Evolutionary conservation across 1,140 invertebrate species (phyloP).

Genomic region (Scaptomyza pallida): DNA sequence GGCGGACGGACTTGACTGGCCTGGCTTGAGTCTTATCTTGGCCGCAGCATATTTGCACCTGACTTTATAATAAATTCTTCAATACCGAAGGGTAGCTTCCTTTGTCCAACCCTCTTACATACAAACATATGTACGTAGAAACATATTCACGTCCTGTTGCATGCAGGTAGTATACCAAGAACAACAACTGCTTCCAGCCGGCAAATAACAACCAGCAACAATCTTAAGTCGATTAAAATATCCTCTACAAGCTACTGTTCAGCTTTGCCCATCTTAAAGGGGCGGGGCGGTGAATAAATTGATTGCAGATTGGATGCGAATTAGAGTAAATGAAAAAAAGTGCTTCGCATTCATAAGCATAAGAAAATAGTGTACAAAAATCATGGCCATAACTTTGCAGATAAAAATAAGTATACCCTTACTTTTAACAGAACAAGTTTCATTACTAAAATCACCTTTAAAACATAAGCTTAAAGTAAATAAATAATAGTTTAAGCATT

Average conservation of each 20-base stretch:
- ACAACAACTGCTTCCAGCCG: neutral
- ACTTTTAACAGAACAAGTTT: no score
- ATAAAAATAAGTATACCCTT: no score
- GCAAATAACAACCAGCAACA: neutral
- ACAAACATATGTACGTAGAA: neutral
- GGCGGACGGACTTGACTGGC: no score
- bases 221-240: neutral
- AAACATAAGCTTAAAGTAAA: no score
- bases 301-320: neutral
- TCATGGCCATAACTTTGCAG: no score
- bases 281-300: neutral
- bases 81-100: neutral
- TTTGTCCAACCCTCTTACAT: neutral
- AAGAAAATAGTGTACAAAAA: no score
- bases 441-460: no score
- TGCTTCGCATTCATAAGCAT: no score
- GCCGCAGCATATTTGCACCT: neutral
- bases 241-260: constrained; percentile 1
- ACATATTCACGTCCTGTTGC: no score
- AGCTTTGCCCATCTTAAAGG: no score
- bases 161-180: neutral
- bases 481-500: no score
- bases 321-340: neutral
- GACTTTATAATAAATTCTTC: constrained; percentile 2
- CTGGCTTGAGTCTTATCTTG: constrained; percentile 2